phyloP scores from a whole-genome alignment of 2,888 invertebrate species.

The Pristionchus japonicus region DNA sequence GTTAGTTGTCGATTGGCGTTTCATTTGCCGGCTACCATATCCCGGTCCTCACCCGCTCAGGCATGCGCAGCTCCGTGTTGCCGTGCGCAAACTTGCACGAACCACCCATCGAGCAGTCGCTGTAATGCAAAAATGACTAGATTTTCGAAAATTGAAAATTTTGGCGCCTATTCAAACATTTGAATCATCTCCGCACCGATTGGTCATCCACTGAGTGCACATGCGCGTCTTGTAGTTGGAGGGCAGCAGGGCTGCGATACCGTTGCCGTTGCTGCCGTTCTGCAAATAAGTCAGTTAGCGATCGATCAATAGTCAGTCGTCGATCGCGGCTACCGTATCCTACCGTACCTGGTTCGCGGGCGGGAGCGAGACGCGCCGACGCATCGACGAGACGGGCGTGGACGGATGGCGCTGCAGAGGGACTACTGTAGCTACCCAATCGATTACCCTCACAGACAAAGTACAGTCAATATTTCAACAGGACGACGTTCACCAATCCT shows the following conservation, averaged over 20 bases:
- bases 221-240: conserved; percentile 60
- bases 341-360: not conserved
- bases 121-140: not conserved
- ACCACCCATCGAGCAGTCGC: conserved; percentile 55
- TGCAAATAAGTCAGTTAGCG: not conserved
- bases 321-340: not conserved
- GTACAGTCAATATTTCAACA: not conserved
- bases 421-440: not conserved
- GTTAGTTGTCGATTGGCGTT: not conserved
- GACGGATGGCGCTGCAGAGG: not conserved
- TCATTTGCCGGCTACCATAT: not conserved
- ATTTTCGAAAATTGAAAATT: not conserved
- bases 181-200: not conserved
- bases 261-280: not conserved
- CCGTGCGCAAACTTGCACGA: conserved; percentile 61
- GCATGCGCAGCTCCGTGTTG: conserved; percentile 54
- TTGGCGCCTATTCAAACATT: conserved; percentile 1
- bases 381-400: conserved; percentile 37
- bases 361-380: conserved; percentile 38
- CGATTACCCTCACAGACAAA: not conserved
- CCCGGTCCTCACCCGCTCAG: conserved; percentile 48
- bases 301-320: not conserved
- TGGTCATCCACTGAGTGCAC: conserved; percentile 51
- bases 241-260: conserved; percentile 11
- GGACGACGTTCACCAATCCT: no score